Conservation (phyloP, 2,888 invertebrate species). For the Ornithoptera priamus region DNA sequence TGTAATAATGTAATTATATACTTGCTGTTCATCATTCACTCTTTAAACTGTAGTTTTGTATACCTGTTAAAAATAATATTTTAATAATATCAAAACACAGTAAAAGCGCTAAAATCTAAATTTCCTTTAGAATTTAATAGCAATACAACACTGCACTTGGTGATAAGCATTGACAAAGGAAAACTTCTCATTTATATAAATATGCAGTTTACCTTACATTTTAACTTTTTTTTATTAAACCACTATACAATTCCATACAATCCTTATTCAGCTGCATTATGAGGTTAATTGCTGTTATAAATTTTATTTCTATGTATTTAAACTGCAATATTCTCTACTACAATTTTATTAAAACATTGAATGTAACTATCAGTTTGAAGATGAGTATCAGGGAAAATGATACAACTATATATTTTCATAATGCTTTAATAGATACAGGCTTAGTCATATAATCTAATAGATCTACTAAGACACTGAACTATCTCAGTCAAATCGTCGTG, state of each 20-base stretch:
- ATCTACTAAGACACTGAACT: background rate
- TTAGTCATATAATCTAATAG: background rate
- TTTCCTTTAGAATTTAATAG: background rate
- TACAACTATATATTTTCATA: background rate
- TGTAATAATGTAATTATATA: too few relatives aligned
- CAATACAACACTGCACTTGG: background rate
- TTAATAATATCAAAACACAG: background rate
- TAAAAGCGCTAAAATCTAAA: too few relatives aligned
- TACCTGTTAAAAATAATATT: background rate
- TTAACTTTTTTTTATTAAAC: background rate
- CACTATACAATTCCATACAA: background rate
- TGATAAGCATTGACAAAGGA: background rate
- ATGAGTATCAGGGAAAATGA: too few relatives aligned
- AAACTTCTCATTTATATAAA: background rate
- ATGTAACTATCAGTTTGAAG: too few relatives aligned
- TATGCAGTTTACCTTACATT: background rate
- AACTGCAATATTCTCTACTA: too few relatives aligned
- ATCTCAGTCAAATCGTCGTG: background rate
- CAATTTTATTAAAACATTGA: too few relatives aligned
- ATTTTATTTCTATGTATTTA: too few relatives aligned
- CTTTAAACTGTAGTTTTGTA: background rate
- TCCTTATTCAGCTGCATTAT: too few relatives aligned
- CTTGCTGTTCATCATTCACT: background rate
- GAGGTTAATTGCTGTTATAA: too few relatives aligned
- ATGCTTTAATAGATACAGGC: background rate